These are phyloP conservation scores for Chloroclysta siterata DNA, from an alignment of 2,888 invertebrate genomes.

Conservation along the genomic window DNA sequence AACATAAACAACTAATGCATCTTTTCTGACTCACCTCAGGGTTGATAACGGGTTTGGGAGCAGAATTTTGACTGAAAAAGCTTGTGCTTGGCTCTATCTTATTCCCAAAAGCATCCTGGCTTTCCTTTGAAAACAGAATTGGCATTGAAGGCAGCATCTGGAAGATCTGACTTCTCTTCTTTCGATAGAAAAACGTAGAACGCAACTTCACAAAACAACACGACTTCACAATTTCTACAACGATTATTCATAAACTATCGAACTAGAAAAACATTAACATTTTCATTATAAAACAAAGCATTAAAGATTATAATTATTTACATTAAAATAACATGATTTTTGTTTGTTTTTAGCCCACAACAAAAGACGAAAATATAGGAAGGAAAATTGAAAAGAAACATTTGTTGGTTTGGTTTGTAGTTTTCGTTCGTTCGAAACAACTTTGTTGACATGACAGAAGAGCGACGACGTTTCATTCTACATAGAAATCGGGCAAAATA, in stretches of 20 bases:
- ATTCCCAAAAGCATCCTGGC: constrained; percentile 81
- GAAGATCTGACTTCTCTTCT: constrained; percentile 48
- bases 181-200: neutral
- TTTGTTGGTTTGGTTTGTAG: neutral
- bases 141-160: constrained; percentile 85
- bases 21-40: constrained; percentile 67
- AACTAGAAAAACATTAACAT: constrained; percentile 44
- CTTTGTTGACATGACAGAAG: constrained; percentile 44
- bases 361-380: constrained; percentile 4
- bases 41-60: constrained; percentile 59
- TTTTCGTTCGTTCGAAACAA: constrained; percentile 11
- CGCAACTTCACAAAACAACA: constrained; percentile 54
- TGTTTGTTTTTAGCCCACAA: constrained; percentile 17
- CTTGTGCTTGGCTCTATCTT: constrained; percentile 76
- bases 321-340: constrained; percentile 55
- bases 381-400: constrained; percentile 14
- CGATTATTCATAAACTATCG: constrained; percentile 42
- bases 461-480: constrained; percentile 3
- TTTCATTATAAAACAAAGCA: constrained; percentile 48
- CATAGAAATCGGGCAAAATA: neutral
- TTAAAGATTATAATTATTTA: constrained; percentile 43
- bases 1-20: constrained; percentile 35
- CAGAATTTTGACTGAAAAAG: constrained; percentile 66
- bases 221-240: constrained; percentile 47
- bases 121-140: constrained; percentile 75